Conservation (phyloP, 2,888 invertebrate genomes). For the Lathronympha strigana region DNA sequence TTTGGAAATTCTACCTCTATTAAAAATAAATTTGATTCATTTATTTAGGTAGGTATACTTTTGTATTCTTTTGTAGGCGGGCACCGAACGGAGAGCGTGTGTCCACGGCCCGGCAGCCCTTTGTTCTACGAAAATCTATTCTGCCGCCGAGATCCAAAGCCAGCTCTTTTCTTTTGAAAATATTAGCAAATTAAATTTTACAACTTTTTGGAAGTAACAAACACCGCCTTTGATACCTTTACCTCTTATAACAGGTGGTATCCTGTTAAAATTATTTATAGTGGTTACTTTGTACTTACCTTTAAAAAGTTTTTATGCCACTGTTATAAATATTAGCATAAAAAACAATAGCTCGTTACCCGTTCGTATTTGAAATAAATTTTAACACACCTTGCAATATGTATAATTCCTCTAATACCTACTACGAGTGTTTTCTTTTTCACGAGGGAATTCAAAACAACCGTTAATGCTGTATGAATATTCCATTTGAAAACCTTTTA, state of each 20-base stretch:
- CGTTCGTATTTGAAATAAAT: slow-evolving; percentile 45
- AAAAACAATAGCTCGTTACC: not conserved
- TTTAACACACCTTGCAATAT: slow-evolving; percentile 51
- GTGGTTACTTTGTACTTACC: not conserved
- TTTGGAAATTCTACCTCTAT: slow-evolving; percentile 43
- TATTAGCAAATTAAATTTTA: not conserved
- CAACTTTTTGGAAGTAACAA: not conserved
- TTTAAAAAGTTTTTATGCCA: not conserved
- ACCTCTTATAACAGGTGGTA: too few species aligned
- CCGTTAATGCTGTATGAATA: slow-evolving; percentile 76
- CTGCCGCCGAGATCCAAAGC: slow-evolving; percentile 26
- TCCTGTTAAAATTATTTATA: too few species aligned
- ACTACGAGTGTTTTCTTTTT: slow-evolving; percentile 58
- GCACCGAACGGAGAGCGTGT: slow-evolving; percentile 28
- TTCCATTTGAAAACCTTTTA: slow-evolving; percentile 72
- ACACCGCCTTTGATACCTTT: not conserved
- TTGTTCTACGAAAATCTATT: slow-evolving; percentile 52
- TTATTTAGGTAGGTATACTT: slow-evolving; percentile 47
- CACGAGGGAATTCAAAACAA: slow-evolving; percentile 71
- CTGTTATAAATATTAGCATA: not conserved
- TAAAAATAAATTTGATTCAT: slow-evolving; percentile 49
- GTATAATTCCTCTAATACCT: slow-evolving; percentile 47
- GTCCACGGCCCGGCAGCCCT: slow-evolving; percentile 50
- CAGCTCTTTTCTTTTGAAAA: not conserved
- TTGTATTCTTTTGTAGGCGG: slow-evolving; percentile 45